These are phyloP conservation scores for Ceramica pisi DNA, from an alignment of 2,888 invertebrate genomes.

Conservation along the genomic window DNA sequence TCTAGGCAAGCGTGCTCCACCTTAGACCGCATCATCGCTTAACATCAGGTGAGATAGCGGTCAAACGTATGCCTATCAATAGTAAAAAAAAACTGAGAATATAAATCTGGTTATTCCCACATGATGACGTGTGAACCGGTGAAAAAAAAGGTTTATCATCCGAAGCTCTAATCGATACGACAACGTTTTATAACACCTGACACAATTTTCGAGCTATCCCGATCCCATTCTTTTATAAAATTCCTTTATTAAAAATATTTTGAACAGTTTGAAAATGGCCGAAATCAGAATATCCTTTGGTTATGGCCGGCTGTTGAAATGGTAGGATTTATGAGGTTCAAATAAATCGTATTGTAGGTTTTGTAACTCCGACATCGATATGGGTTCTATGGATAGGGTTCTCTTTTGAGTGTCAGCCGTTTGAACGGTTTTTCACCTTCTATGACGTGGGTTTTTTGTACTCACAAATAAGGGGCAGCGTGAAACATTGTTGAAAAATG, in stretches of 20 bases:
- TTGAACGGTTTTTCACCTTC: constrained; percentile 34
- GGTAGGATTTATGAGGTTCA: constrained; percentile 54
- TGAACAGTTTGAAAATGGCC: constrained; percentile 38
- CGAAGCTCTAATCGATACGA: constrained; percentile 2
- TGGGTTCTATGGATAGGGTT: constrained; percentile 52
- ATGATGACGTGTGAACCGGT: too few species aligned
- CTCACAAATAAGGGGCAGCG: constrained; percentile 27
- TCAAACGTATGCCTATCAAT: too few species aligned
- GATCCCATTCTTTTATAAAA: constrained; percentile 28
- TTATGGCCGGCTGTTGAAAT: constrained; percentile 42
- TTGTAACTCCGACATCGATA: constrained; percentile 49
- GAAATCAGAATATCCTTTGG: constrained; percentile 52
- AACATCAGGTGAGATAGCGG: too few species aligned
- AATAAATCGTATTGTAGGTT: constrained; percentile 62
- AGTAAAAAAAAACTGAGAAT: too few species aligned
- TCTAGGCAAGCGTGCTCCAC: too few species aligned
- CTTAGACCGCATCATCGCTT: too few species aligned
- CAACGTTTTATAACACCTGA: not conserved
- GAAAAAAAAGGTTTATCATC: not conserved
- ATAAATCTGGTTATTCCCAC: not conserved
- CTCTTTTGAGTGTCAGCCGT: constrained; percentile 31
- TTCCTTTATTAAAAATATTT: constrained; percentile 47
- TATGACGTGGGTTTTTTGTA: constrained; percentile 39
- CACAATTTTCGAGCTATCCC: not conserved
- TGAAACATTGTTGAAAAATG: constrained; percentile 28